These are phyloP conservation scores for Orycteropus afer DNA, from an alignment of 2,113 vertebrate species.

Conservation along the genomic window DNA sequence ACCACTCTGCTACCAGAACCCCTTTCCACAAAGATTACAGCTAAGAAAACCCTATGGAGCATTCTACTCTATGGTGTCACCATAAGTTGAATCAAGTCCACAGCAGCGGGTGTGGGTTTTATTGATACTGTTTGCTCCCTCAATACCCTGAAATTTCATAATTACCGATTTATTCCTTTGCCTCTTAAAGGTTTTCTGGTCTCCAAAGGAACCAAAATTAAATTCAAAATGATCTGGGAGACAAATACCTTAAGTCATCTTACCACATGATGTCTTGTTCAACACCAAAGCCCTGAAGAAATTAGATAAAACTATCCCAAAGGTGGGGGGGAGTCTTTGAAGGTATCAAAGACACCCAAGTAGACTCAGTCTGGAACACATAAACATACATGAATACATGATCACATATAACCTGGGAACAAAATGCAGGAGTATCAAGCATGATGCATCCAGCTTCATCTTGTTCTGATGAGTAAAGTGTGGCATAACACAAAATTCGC, in stretches of 20 bases:
- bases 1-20: too few species aligned
- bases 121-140: neutral
- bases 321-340: neutral
- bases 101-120: neutral
- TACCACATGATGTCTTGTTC: neutral
- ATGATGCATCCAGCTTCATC: neutral
- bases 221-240: constrained; percentile 41
- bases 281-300: constrained; percentile 2
- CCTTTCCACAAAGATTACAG: too few species aligned
- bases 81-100: neutral
- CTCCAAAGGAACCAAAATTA: constrained; percentile 52
- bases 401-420: neutral
- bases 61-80: too few species aligned
- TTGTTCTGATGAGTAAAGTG: neutral
- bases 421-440: neutral
- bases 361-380: neutral
- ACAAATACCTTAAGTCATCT: constrained; percentile 25
- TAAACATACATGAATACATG: neutral
- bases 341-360: neutral
- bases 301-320: constrained; percentile 10
- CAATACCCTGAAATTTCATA: constrained; percentile 38
- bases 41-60: too few species aligned
- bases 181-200: constrained; percentile 56
- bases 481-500: neutral
- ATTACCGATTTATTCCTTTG: constrained; percentile 56